These are phyloP conservation scores for Styela clava DNA, from an alignment of 23 tunicate species.

Conservation along the genomic window DNA sequence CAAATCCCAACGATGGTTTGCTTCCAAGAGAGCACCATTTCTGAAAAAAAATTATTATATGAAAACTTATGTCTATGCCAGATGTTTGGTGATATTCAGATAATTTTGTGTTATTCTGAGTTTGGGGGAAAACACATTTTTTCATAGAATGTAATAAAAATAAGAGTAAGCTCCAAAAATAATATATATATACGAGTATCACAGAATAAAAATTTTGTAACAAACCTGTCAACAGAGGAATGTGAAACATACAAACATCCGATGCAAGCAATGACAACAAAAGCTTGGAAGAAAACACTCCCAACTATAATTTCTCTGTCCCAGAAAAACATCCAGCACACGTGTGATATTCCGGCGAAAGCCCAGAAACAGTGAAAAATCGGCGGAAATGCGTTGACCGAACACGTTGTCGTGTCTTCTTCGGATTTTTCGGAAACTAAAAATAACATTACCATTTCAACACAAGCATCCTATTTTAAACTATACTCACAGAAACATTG, in stretches of 20 bases:
- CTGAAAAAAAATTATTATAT: constrained; percentile 34
- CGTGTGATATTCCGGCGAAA: constrained; percentile 39
- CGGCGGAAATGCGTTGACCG: constrained; percentile 45
- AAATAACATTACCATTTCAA: neutral
- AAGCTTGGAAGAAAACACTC: constrained; percentile 47
- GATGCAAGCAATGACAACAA: constrained; percentile 44
- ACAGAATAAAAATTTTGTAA: neutral
- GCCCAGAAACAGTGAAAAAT: constrained; percentile 52
- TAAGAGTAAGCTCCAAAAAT: no score
- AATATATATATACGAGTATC: no score
- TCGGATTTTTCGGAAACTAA: constrained; percentile 16
- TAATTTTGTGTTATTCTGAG: no score
- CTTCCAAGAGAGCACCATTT: constrained; percentile 60
- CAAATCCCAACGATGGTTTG: constrained; percentile 67
- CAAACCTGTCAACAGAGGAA: constrained; percentile 40
- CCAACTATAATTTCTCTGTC: constrained; percentile 71
- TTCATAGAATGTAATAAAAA: no score
- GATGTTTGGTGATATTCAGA: no score
- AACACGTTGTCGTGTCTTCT: constrained; percentile 2
- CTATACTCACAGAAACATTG: neutral
- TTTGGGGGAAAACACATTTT: no score
- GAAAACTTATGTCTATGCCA: no score
- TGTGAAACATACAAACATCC: constrained; percentile 45
- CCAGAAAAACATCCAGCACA: constrained; percentile 59
- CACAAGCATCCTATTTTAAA: neutral